These are phyloP conservation scores for Cladopsammia gracilis DNA, from an alignment of 64 coral and sea anemone species.

Conservation along the genomic window DNA sequence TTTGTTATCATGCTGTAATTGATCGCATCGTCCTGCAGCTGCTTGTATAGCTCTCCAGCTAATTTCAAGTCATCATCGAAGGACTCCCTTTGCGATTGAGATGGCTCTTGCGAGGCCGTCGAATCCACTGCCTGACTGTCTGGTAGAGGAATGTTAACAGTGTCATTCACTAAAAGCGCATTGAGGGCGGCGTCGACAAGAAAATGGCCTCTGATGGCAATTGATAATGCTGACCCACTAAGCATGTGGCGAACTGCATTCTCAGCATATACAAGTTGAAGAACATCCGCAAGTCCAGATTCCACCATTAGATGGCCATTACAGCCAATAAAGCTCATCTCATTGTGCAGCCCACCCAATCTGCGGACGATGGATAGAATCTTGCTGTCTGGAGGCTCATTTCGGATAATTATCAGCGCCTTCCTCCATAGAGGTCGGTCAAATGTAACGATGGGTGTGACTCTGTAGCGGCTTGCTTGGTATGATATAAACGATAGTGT, in stretches of 20 bases:
- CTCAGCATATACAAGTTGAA: conserved; percentile 65
- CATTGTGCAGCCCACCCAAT: neutral
- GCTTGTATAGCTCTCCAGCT: no score
- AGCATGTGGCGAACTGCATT: conserved; percentile 42
- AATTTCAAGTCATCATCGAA: no score
- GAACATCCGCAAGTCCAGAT: conserved; percentile 36
- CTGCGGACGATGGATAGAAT: neutral
- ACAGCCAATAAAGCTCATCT: conserved; percentile 50
- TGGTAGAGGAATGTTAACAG: conserved; percentile 9
- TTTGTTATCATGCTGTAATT: no score
- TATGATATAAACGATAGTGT: no score
- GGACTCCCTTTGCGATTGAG: no score
- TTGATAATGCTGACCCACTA: conserved; percentile 18
- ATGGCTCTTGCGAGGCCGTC: no score
- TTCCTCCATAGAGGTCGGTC: neutral
- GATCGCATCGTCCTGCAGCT: no score
- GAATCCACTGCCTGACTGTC: no score
- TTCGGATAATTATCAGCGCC: neutral
- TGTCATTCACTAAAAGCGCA: neutral
- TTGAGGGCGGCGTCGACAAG: conserved; percentile 37
- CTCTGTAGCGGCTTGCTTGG: neutral
- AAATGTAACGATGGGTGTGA: conserved; percentile 7
- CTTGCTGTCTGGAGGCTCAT: neutral
- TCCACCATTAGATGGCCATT: conserved; percentile 55
- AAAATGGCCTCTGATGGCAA: conserved; percentile 53